Evolutionary conservation across 2,888 invertebrate species (phyloP).

Genomic region (Caenorhabditis sp.): DNA sequence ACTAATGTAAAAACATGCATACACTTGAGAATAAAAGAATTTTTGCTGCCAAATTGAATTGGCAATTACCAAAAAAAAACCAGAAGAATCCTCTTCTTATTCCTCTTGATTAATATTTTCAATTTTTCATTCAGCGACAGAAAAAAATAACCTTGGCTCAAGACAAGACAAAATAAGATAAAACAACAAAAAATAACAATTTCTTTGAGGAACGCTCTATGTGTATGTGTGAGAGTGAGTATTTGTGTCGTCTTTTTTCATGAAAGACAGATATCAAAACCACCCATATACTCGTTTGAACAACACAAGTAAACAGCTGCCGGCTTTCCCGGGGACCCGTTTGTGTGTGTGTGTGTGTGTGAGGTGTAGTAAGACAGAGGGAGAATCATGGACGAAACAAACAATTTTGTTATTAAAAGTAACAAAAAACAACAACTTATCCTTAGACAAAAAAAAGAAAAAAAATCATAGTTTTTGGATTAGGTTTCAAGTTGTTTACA

Average conservation of each 20-base stretch:
- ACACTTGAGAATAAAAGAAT: constrained; percentile 41
- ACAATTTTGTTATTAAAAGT: not conserved
- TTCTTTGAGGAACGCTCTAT: not conserved
- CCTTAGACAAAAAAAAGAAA: no score
- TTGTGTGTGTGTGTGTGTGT: not conserved
- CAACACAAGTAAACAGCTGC: constrained; percentile 39
- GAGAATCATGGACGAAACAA: not conserved
- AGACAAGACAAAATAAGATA: not conserved
- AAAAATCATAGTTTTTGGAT: not conserved
- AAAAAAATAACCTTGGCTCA: not conserved
- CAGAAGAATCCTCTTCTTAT: constrained; percentile 8
- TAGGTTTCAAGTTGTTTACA: not conserved
- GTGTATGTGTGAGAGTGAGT: no score
- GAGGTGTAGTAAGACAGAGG: not conserved
- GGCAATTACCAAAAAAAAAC: constrained; percentile 33
- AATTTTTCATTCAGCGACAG: not conserved
- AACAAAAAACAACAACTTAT: not conserved
- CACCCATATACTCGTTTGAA: constrained; percentile 1
- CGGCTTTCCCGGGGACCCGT: constrained; percentile 4
- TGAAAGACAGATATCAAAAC: constrained; percentile 1
- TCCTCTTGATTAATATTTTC: not conserved
- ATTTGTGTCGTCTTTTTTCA: not conserved
- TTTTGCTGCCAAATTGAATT: constrained; percentile 39
- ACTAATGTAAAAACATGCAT: constrained; percentile 5
- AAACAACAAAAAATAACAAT: not conserved